phyloP scores from a whole-genome alignment of 2,888 invertebrate species.

The Stenurella melanura region DNA sequence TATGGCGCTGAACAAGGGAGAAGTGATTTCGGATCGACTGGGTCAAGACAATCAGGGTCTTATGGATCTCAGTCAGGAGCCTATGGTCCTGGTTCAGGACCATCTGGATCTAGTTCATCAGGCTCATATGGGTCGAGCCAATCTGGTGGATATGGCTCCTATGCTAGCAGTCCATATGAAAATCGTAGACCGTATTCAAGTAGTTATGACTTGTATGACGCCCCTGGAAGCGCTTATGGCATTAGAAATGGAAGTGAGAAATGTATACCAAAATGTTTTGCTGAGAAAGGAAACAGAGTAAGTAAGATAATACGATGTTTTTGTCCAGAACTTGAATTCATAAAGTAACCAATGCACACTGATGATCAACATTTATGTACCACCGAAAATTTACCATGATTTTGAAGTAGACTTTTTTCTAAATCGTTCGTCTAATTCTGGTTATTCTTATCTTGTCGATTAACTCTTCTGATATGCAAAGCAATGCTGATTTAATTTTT shows the following conservation, averaged over 20 bases:
- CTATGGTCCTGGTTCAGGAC: conserved; percentile 19
- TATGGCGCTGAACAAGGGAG: background rate
- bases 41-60: conserved; percentile 13
- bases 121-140: conserved; percentile 39
- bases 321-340: background rate
- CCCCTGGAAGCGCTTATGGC: conserved; percentile 72
- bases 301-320: conserved; percentile 30
- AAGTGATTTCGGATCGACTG: conserved; percentile 9
- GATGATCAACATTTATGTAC: too few relatives aligned
- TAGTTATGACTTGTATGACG: conserved; percentile 74
- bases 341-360: background rate
- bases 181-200: conserved; percentile 69
- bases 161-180: conserved; percentile 65
- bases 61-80: conserved; percentile 7
- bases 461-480: too few relatives aligned
- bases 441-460: too few relatives aligned
- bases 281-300: conserved; percentile 89
- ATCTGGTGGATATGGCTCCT: conserved; percentile 60
- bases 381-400: too few relatives aligned
- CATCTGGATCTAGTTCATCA: conserved; percentile 22
- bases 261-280: conserved; percentile 90
- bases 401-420: too few relatives aligned
- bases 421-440: too few relatives aligned
- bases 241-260: conserved; percentile 78
- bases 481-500: too few relatives aligned